phyloP scores from a whole-genome alignment of 2,888 invertebrate species.

The Parnassius orleans region DNA sequence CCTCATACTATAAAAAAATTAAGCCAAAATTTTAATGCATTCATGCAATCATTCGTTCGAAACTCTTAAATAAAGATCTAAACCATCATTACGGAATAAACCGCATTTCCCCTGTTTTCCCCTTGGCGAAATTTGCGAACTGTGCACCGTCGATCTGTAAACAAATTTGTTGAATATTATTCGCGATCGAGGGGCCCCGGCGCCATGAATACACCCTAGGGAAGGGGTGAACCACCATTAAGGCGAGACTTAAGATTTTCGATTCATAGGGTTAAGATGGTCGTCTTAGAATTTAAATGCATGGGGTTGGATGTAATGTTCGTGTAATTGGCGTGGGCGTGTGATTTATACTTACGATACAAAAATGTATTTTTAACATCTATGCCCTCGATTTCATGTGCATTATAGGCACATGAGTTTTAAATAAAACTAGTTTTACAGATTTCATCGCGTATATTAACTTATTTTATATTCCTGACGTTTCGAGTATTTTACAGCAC shows the following conservation, averaged over 20 bases:
- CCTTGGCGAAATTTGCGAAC: slow-evolving; percentile 39
- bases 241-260: slow-evolving; percentile 56
- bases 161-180: slow-evolving; percentile 78
- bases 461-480: too few species aligned
- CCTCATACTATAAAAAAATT: too few species aligned
- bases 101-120: slow-evolving; percentile 35
- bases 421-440: too few species aligned
- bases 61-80: slow-evolving; percentile 16
- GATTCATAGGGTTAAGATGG: slow-evolving; percentile 64
- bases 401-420: too few species aligned
- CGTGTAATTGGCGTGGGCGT: slow-evolving; percentile 48
- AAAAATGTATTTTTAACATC: not conserved
- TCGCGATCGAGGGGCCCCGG: slow-evolving; percentile 48
- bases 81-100: slow-evolving; percentile 16
- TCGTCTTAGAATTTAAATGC: slow-evolving; percentile 54
- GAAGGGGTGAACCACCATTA: slow-evolving; percentile 64
- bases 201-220: slow-evolving; percentile 60
- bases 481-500: too few species aligned
- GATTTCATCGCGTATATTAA: too few species aligned
- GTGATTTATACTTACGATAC: slow-evolving; percentile 24
- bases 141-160: slow-evolving; percentile 63
- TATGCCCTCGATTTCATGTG: too few species aligned
- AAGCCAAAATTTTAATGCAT: too few species aligned
- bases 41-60: too few species aligned
- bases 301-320: slow-evolving; percentile 46